phyloP scores from a whole-genome alignment of 1,140 invertebrate genomes.

The Lepidurus couesii region DNA sequence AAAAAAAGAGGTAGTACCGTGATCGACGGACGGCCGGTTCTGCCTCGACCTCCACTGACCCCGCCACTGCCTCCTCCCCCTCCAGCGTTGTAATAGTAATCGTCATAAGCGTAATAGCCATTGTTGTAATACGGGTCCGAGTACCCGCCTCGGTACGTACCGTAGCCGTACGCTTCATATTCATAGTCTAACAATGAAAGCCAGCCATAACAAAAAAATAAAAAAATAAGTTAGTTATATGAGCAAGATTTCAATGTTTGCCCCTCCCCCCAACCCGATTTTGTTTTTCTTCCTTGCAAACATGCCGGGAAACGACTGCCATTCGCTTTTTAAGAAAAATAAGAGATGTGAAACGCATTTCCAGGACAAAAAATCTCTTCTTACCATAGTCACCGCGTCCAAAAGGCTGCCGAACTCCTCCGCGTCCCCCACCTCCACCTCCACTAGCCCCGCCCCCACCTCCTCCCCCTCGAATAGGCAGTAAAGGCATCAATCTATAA shows the following conservation, averaged over 20 bases:
- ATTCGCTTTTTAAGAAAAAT: conserved; percentile 26
- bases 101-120: conserved; percentile 74
- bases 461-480: conserved; percentile 53
- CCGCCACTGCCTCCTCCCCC: conserved; percentile 25
- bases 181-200: conserved; percentile 77
- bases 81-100: conserved; percentile 82
- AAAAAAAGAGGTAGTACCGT: conserved; percentile 14
- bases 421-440: conserved; percentile 52
- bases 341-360: neutral
- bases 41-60: conserved; percentile 20
- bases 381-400: conserved; percentile 80
- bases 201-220: conserved; percentile 52
- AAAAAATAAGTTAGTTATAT: too few relatives aligned
- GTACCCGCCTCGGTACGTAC: conserved; percentile 89
- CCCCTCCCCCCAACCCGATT: conserved; percentile 23
- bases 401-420: conserved; percentile 54
- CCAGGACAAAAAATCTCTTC: conserved; percentile 43
- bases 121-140: conserved; percentile 92
- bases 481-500: conserved; percentile 55
- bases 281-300: conserved; percentile 26
- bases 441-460: conserved; percentile 43
- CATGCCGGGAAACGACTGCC: conserved; percentile 57
- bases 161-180: conserved; percentile 93
- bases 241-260: neutral
- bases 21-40: conserved; percentile 5